Evolutionary conservation across 2,797 vertebrate species (phyloP), one percentile per base, ranked within the genome.

Genomic region (Fistularia commersonii): DNA sequence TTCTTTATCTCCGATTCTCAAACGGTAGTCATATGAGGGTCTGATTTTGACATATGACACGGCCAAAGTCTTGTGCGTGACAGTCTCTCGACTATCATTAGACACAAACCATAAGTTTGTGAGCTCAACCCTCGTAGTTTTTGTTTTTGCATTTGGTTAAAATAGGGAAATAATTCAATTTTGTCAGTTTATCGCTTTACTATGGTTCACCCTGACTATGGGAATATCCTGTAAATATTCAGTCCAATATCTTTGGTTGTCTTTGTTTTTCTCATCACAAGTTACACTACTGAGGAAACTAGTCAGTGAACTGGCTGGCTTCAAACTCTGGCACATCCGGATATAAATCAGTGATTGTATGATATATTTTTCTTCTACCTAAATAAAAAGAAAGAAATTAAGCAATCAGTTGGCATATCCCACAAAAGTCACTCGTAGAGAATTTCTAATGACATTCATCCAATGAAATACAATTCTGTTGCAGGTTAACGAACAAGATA

Each of bases 1-100:
- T 70, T 15, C n/a, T 66, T 70, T 41, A 42, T 51, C 55, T 61
- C 32, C 7, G 51, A 44, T n/a, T 37, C 31, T 58, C 48, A 53
- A 45, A 66, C 15, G 8, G 32, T 47, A 36, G 62, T 86, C 70
- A 79, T 59, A 69, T 58, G 60, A 54, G 64, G 34, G 54, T 56
- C 61, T 55, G 51, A 51, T 60, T 57, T 33, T 44, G 53, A 66
- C 51, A 55, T 3, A 0, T 45, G 36, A 57, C 38, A 41, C 33
- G 43, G 43, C 45, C 39, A 12, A 69, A 9, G 35, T 37, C 57
- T 9, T 41, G n/a, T 44, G 31, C 8, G 11, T 57, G 69, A 72
- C 56, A 38, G 23, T 42, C 11, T 41, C 8, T 45, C 52, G 45
- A 64, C 49, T 23, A 23, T 23, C 23, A 50, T 51, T 57, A 61